Conservation (phyloP, 2,113 vertebrate genomes). For the Vidua macroura region DNA sequence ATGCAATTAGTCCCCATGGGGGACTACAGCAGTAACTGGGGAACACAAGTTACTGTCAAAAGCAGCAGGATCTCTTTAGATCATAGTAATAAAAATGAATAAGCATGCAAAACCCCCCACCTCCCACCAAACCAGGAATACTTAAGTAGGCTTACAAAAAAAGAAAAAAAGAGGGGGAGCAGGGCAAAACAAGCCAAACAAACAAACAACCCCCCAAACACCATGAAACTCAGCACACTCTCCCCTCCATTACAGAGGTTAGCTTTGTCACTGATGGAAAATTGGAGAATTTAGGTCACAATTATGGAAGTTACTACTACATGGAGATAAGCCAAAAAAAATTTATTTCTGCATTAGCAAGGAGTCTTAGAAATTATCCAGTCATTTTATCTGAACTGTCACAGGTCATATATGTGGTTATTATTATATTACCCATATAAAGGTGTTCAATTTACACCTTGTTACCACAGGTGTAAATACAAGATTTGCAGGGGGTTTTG, state of each 20-base stretch:
- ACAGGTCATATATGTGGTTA: background rate
- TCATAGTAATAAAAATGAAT: background rate
- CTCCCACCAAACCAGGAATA: background rate
- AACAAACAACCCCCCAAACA: background rate
- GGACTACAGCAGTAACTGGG: background rate
- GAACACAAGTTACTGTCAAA: background rate
- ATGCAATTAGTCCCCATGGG: background rate
- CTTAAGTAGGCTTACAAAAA: background rate
- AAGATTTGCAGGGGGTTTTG: background rate
- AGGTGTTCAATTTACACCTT: background rate
- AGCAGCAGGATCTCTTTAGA: background rate
- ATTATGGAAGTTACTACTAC: background rate
- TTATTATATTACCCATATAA: background rate
- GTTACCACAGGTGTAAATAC: background rate
- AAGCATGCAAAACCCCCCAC: accelerated
- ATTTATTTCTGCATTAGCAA: background rate
- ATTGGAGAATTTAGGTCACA: background rate
- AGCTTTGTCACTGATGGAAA: background rate
- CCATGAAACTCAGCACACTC: accelerated
- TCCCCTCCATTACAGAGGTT: background rate
- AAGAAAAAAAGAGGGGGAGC: accelerated
- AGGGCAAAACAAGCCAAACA: background rate
- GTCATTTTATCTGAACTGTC: background rate
- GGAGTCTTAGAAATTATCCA: background rate
- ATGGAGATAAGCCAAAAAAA: background rate